These are phyloP conservation scores for Leuctra nigra DNA, from an alignment of 2,888 invertebrate species.

Conservation along the genomic window DNA sequence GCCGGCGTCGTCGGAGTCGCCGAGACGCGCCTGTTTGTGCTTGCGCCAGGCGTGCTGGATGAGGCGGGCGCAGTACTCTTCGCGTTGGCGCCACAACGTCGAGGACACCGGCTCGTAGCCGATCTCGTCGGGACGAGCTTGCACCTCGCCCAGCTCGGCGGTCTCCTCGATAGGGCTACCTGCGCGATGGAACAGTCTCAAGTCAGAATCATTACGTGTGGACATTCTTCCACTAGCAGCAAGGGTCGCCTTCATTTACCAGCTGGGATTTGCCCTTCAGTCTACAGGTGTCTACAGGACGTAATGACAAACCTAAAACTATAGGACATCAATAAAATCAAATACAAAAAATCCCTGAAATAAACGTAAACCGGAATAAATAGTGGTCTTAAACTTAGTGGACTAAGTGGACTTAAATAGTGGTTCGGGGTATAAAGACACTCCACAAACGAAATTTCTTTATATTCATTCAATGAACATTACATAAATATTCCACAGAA, in stretches of 20 bases:
- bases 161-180: slow-evolving; percentile 85
- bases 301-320: no score
- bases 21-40: slow-evolving; percentile 64
- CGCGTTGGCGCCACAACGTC: slow-evolving; percentile 91
- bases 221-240: not conserved
- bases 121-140: slow-evolving; percentile 73
- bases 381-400: no score
- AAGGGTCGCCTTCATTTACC: not conserved
- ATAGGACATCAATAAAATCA: no score
- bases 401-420: no score
- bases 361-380: no score
- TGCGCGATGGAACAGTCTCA: not conserved
- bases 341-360: no score
- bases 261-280: no score
- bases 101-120: slow-evolving; percentile 93
- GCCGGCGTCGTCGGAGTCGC: slow-evolving; percentile 41
- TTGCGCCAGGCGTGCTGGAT: slow-evolving; percentile 95
- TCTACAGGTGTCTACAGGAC: no score
- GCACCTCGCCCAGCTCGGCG: slow-evolving; percentile 79
- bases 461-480: no score
- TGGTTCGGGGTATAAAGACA: no score
- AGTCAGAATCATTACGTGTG: not conserved
- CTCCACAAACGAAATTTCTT: no score
- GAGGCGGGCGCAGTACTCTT: slow-evolving; percentile 91
- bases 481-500: no score